A percentile compares a stretch with the other conserved stretches of the same genome.
phyloP scores from a whole-genome alignment of 2,888 invertebrate species.

The Hartigia nigra region DNA sequence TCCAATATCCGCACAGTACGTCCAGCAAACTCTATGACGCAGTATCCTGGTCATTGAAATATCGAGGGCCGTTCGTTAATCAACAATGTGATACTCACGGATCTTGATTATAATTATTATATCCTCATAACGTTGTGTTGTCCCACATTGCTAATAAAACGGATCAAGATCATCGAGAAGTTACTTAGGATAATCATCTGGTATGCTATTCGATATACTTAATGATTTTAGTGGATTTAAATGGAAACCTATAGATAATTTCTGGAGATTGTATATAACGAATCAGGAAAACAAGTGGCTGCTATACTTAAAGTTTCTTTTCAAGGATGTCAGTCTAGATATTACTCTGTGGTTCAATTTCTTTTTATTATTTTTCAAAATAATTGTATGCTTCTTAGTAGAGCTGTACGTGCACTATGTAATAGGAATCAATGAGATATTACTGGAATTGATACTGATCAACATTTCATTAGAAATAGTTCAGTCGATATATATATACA shows the following conservation, averaged over 20 bases:
- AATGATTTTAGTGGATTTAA: neutral
- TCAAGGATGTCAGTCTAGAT: neutral
- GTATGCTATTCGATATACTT: neutral
- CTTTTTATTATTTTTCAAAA: neutral
- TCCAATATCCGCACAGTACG: neutral
- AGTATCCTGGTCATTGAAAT: neutral
- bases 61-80: neutral
- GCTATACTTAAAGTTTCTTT: neutral
- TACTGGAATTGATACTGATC: neutral
- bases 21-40: neutral
- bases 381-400: neutral
- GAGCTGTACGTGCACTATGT: neutral
- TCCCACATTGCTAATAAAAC: neutral
- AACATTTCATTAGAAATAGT: neutral
- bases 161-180: neutral
- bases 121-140: neutral
- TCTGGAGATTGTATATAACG: neutral
- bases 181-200: neutral
- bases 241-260: too few relatives aligned
- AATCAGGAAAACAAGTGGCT: neutral
- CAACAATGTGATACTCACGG: neutral
- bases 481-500: neutral
- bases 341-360: neutral
- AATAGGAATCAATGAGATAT: neutral
- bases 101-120: neutral